Evolutionary conservation across 2,797 vertebrate genomes (phyloP).

Genomic region (Iguana delicatissima): DNA sequence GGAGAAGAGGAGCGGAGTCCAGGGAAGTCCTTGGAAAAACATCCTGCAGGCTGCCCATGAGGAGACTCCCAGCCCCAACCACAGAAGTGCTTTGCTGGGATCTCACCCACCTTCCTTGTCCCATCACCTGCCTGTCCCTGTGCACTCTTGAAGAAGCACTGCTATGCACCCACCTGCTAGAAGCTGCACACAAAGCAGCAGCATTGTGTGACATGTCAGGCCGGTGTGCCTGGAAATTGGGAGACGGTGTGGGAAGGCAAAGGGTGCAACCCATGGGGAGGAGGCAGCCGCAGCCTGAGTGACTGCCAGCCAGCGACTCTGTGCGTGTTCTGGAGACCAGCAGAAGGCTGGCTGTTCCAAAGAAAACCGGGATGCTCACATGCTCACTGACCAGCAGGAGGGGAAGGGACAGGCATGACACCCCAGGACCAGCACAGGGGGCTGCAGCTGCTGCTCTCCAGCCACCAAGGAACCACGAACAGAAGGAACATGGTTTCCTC

Average conservation of each 20-base stretch:
- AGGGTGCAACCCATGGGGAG: background rate
- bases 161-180: conserved; percentile 51
- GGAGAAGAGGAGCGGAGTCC: background rate
- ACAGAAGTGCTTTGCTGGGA: no score
- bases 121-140: no score
- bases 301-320: background rate
- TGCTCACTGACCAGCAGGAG: background rate
- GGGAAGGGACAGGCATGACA: no score
- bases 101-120: background rate
- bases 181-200: conserved; percentile 58
- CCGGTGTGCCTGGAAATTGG: conserved; percentile 52
- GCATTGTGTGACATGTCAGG: background rate
- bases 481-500: no score
- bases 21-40: background rate
- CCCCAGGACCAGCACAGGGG: no score
- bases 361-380: background rate
- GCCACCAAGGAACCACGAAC: background rate
- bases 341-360: background rate
- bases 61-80: no score
- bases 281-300: no score
- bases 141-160: background rate
- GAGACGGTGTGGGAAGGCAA: background rate
- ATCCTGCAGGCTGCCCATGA: background rate
- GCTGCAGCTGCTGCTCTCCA: no score
- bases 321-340: background rate